phyloP scores from a whole-genome alignment of 2,888 invertebrate species.

The Caenorhabditis sp. region DNA sequence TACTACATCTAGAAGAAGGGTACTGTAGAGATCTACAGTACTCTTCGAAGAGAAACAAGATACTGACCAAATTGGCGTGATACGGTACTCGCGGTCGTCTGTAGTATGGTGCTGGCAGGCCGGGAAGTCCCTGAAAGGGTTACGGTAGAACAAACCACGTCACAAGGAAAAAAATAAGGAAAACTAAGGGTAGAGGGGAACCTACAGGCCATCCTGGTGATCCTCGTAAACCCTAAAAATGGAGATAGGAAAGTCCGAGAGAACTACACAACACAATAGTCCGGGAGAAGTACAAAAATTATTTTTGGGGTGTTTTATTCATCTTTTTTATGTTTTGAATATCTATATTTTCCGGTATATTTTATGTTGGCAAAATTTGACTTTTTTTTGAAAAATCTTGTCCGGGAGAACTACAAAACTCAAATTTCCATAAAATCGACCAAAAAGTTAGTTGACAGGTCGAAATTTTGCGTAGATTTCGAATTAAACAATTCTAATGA shows the following conservation, averaged over 20 bases:
- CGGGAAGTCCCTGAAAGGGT: slow-evolving; percentile 45
- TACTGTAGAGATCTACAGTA: not conserved
- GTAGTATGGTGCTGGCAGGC: slow-evolving; percentile 43
- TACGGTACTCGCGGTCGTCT: slow-evolving; percentile 37
- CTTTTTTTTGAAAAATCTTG: too few relatives aligned
- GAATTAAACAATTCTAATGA: too few relatives aligned
- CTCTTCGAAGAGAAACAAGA: slow-evolving; percentile 8
- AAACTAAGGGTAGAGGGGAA: too few relatives aligned
- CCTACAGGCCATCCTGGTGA: slow-evolving; percentile 39
- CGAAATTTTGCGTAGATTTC: too few relatives aligned
- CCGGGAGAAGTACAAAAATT: too few relatives aligned
- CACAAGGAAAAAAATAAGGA: not conserved
- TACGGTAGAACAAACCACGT: not conserved
- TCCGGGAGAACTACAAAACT: not conserved
- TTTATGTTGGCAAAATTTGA: too few relatives aligned
- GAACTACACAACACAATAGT: too few relatives aligned
- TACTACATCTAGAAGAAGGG: too few relatives aligned
- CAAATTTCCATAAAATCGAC: not conserved
- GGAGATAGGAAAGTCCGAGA: too few relatives aligned
- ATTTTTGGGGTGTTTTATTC: slow-evolving; percentile 3
- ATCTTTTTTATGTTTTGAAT: not conserved
- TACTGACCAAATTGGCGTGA: slow-evolving; percentile 25
- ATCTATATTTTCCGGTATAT: slow-evolving; percentile 4
- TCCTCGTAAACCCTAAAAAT: slow-evolving; percentile 59
- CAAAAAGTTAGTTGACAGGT: too few relatives aligned